Base-by-base conservation (phyloP, 2,888 invertebrate genomes). In the Mythimna vitellina region DNA sequence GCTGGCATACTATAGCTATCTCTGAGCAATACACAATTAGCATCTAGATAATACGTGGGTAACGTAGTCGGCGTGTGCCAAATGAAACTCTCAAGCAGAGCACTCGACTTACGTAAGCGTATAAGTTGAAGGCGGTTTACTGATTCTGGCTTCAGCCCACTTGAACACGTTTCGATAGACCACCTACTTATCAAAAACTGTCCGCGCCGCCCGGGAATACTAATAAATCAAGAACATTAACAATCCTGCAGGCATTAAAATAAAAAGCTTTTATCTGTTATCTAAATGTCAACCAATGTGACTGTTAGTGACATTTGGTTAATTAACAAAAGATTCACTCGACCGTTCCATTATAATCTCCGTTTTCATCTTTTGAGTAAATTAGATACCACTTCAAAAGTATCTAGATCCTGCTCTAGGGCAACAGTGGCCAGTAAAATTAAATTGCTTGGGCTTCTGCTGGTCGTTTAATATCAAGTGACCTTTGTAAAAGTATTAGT, bases 91-190 rank as follows among this genome's bases (percentile, higher is more conserved):
- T 84, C 76, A 83, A 81, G 81, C 81, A 83, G 85, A 82, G 81
- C 87, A 84, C 85, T 86, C 83, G 70, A 83, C 88, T 92, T 92
- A 91, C 89, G 88, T 90, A 92, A 92, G 89, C 90, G 87, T 88
- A 88, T 88, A 89, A 88, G 87, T 88, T 88, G 78, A 83, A 89
- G 88, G 85, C 88, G 91, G 87, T 91, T 92, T 86, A 84, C 88
- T 89, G 89, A 91, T 91, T 92, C 91, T 88, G 81, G 87, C 81
- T 82, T 72, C 78, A 80, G 79, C 76, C 86, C 87, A 89, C 92
- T 93, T 89, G 83, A 90, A 91, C 91, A 91, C 90, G 91, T 91
- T 86, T 85, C 65, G 76, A 67, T 79, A 81, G 74, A 65, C 49
- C 75, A 81, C 82, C 81, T 89, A 82, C 85, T 86, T 87, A 79